phyloP scores from a whole-genome alignment of 2,113 vertebrate genomes.

The Geococcyx californianus region DNA sequence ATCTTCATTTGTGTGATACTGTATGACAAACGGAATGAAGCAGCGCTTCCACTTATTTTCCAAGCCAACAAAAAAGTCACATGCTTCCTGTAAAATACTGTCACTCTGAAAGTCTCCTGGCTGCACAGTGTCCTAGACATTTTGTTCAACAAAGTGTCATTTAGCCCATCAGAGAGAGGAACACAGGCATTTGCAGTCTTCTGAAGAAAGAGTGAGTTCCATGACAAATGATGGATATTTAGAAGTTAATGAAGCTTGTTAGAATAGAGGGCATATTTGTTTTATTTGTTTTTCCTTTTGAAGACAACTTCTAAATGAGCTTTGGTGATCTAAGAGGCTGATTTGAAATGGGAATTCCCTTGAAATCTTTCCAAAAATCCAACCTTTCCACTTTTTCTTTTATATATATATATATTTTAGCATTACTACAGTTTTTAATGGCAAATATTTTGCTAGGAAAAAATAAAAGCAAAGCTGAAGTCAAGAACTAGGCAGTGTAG shows the following conservation, averaged over 20 bases:
- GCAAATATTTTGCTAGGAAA: not conserved
- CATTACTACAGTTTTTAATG: not conserved
- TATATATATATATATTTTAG: not conserved
- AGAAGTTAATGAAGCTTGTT: not conserved
- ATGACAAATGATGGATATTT: not conserved
- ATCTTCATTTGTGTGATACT: not conserved
- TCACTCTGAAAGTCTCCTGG: not conserved
- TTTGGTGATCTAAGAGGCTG: not conserved
- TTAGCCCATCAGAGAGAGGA: not conserved
- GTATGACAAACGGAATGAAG: not conserved
- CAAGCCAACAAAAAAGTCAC: not conserved
- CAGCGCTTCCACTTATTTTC: not conserved
- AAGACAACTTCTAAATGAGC: not conserved
- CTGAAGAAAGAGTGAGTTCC: not conserved
- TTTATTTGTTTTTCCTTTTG: not conserved
- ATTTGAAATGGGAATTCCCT: not conserved
- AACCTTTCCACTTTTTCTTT: not conserved
- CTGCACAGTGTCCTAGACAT: not conserved
- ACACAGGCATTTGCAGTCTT: accelerated
- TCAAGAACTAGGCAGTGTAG: not conserved
- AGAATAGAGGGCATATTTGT: not conserved
- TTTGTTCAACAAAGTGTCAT: not conserved
- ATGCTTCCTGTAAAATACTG: not conserved
- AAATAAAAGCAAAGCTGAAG: not conserved
- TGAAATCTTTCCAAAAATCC: not conserved